These are phyloP conservation scores for Xenopus borealis DNA, from an alignment of 2,113 vertebrate genomes.

Conservation along the genomic window DNA sequence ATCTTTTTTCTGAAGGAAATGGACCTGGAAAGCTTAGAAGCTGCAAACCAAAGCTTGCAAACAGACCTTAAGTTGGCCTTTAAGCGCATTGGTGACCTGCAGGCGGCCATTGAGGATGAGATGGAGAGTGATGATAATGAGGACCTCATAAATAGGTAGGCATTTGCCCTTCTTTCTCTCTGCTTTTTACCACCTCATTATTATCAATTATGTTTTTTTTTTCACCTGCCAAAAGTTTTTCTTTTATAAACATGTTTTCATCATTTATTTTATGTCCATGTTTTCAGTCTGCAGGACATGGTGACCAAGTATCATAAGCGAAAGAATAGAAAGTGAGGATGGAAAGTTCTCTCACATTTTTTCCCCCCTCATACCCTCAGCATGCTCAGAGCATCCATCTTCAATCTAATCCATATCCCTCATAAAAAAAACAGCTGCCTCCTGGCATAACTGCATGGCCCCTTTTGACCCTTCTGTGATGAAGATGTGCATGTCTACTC, in stretches of 20 bases:
- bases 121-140: conserved; percentile 98
- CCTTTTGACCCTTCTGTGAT: background rate
- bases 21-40: conserved; percentile 95
- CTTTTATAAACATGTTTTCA: conserved; percentile 38
- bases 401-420: conserved; percentile 49
- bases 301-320: conserved; percentile 98
- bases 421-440: conserved; percentile 49
- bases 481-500: conserved; percentile 20
- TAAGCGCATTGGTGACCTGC: conserved; percentile 94
- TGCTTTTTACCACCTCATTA: background rate
- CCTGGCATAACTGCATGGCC: conserved; percentile 33
- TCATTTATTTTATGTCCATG: conserved; percentile 46
- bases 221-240: background rate
- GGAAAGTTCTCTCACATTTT: conserved; percentile 48
- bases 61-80: conserved; percentile 95
- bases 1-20: conserved; percentile 74
- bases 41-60: conserved; percentile 95
- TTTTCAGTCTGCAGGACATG: conserved; percentile 95
- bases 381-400: conserved; percentile 33
- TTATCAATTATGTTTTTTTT: background rate
- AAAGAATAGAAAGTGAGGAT: conserved; percentile 94
- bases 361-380: conserved; percentile 53
- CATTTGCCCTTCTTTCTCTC: background rate
- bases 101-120: conserved; percentile 96
- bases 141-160: conserved; percentile 95